A percentile compares a stretch with the other conserved stretches of the same genome.
These are phyloP conservation scores for Aspidiotus destructor DNA, from an alignment of 2,888 invertebrate species.

Conservation along the genomic window DNA sequence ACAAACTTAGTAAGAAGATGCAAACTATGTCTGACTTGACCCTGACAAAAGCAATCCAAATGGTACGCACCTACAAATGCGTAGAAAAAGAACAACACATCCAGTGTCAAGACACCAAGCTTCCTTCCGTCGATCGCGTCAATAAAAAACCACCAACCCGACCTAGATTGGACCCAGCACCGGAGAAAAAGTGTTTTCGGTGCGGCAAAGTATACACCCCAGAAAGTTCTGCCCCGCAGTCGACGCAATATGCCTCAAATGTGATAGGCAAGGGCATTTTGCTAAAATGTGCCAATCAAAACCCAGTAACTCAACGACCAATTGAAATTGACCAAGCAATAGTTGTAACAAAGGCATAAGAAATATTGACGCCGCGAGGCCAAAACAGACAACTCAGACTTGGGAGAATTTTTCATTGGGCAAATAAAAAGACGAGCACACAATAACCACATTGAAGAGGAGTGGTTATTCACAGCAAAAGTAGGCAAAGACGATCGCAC, in stretches of 20 bases:
- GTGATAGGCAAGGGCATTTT: background rate
- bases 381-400: background rate
- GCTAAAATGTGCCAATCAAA: constrained; percentile 1
- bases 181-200: background rate
- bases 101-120: background rate
- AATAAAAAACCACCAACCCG: background rate
- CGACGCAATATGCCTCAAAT: background rate
- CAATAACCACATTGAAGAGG: background rate
- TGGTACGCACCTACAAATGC: background rate
- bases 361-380: background rate
- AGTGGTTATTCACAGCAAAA: background rate
- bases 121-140: background rate
- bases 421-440: background rate
- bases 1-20: background rate
- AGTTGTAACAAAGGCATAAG: too few species aligned
- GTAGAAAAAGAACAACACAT: background rate
- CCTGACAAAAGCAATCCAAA: background rate
- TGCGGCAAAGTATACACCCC: too few species aligned
- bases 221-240: background rate
- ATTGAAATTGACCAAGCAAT: background rate
- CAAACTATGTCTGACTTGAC: background rate
- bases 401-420: background rate
- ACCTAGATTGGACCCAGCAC: background rate
- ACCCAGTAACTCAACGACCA: background rate
- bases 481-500: background rate